phyloP scores from a whole-genome alignment of 2,888 invertebrate species.

The Balanococcus diminutus region DNA sequence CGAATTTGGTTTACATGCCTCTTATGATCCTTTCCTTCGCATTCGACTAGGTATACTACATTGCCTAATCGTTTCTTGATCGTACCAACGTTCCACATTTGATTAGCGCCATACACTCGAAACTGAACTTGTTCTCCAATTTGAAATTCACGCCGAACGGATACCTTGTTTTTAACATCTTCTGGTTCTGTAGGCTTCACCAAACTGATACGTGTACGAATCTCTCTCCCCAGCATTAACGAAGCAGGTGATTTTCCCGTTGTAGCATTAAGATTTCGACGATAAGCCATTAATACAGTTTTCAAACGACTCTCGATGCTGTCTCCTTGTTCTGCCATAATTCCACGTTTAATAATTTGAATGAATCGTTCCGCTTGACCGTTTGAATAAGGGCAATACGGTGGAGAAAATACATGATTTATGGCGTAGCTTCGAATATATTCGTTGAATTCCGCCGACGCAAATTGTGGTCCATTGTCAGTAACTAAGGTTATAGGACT shows the following conservation, averaged over 20 bases:
- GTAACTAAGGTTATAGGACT: not conserved
- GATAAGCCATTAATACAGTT: not conserved
- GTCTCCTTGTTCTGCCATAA: not conserved
- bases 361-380: constrained; percentile 34
- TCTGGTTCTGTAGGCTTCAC: too few relatives aligned
- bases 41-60: not conserved
- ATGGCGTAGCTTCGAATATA: not conserved
- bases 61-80: not conserved
- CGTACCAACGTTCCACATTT: not conserved
- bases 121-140: not conserved
- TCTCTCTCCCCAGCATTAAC: too few relatives aligned
- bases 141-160: not conserved
- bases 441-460: not conserved
- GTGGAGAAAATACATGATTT: not conserved
- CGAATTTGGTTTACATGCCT: not conserved
- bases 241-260: not conserved
- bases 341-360: not conserved
- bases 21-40: not conserved
- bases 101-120: not conserved
- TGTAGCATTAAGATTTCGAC: not conserved
- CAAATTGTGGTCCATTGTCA: constrained; percentile 12
- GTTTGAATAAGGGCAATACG: constrained; percentile 4
- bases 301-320: not conserved
- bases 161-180: too few relatives aligned
- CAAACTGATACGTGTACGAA: too few relatives aligned